These are phyloP conservation scores for Neodon shergylaensis DNA, from an alignment of 2,113 vertebrate genomes.

Conservation along the genomic window DNA sequence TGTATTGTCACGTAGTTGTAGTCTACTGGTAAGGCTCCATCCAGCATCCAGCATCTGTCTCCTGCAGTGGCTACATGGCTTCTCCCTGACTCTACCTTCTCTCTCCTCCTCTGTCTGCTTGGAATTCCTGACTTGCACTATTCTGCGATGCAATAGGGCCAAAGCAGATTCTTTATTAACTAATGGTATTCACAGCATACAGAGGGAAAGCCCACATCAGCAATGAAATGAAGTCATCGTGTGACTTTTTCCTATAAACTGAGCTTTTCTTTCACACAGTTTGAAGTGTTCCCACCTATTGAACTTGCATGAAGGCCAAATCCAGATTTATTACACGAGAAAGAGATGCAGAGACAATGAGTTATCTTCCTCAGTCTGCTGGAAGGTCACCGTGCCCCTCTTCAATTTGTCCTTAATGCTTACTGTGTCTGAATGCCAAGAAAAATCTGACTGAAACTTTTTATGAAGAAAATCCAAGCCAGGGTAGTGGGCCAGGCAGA, in stretches of 20 bases:
- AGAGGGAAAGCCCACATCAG: too few relatives aligned
- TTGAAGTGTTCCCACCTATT: neutral
- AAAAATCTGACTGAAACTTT: neutral
- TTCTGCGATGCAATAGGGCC: too few relatives aligned
- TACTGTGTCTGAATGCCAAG: slow-evolving; percentile 49
- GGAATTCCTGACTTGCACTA: too few relatives aligned
- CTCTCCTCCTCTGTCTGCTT: too few relatives aligned
- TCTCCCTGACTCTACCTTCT: too few relatives aligned
- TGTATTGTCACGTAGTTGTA: too few relatives aligned
- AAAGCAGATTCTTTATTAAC: too few relatives aligned
- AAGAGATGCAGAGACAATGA: slow-evolving; percentile 63
- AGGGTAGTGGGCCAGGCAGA: neutral
- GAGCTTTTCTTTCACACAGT: slow-evolving; percentile 4
- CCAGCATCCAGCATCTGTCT: too few relatives aligned
- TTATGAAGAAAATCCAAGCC: neutral
- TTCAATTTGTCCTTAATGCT: slow-evolving; percentile 60
- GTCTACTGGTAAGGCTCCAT: too few relatives aligned
- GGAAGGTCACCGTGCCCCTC: slow-evolving; percentile 40
- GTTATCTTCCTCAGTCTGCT: slow-evolving; percentile 50
- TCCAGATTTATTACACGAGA: neutral
- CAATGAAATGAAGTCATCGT: slow-evolving; percentile 41
- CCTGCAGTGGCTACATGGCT: too few relatives aligned
- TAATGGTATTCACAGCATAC: too few relatives aligned
- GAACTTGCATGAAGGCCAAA: slow-evolving; percentile 19
- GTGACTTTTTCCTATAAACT: neutral